Base-by-base conservation (phyloP, 2,888 invertebrate genomes). In the Agriotes lineatus region DNA sequence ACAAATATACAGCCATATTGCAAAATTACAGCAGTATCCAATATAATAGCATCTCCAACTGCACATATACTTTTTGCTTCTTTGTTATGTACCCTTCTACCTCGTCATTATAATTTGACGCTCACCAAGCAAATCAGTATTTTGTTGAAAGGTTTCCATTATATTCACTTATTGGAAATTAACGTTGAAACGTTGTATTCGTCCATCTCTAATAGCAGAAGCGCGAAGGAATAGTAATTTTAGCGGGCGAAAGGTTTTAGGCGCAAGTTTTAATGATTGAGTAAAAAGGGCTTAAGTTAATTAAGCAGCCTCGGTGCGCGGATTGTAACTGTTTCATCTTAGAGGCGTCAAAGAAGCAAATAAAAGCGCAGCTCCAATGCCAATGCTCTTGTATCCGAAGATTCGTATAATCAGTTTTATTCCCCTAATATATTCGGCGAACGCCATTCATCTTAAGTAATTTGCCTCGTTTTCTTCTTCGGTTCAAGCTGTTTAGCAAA, bases 401-500 rank as follows among this genome's bases (percentile, higher is more conserved):
- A 10, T 56, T 35, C 37, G 12, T 19, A 20, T 56, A 56, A 56
- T 56, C 56, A 56, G 35, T 56, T 56, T 37, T 56, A 56, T 56
- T 37, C 14, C 19, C 20, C 5, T 56, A 56, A 56, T 56, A 35
- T 35, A 56, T 56, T 56, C 56, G 16, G 54, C n/a, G 54, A 54
- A 19, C 35, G 54, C 35, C 30, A 56, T 56, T 56, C 37, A 35
- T 56, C 56, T 37, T 56, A 37, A 56, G 37, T 56, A 56, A 56
- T 56, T 56, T 56, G 56, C 56, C 37, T 56, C 37, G 56, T 56
- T 56, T 56, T 37, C 35, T 56, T 56, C 37, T 33, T 56, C 35
- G 52, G 33, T 52, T 52, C 35, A 33, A 14, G 33, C 33, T 52
- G 52, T 56, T 35, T 18, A 56, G 56, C 37, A 56, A 56, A 56